Conservation (phyloP, 2,888 invertebrate genomes). For the Synergus laeviventris region DNA sequence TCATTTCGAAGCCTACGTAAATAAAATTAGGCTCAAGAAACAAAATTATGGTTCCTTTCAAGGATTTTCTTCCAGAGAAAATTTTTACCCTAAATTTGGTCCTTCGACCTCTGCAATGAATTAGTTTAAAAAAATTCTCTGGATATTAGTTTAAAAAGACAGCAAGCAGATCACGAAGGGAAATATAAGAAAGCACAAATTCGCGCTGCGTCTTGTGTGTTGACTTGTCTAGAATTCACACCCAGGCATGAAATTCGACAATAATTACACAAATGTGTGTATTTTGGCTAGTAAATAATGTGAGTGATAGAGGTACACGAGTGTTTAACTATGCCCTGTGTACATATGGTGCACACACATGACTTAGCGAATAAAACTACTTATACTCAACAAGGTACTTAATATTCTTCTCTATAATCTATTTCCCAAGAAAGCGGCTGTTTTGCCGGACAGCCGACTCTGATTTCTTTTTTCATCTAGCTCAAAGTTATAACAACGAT, state of each 20-base stretch:
- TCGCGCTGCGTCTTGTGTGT: constrained; percentile 45
- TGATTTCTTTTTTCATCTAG: constrained; percentile 62
- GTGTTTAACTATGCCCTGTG: constrained; percentile 48
- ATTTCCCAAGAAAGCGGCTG: constrained; percentile 10
- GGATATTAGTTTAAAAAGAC: constrained; percentile 2
- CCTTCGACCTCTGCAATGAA: background rate
- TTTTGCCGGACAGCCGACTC: constrained; percentile 34
- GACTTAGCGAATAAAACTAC: constrained; percentile 69
- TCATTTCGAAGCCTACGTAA: background rate
- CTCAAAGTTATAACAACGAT: constrained; percentile 70
- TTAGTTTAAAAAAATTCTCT: constrained; percentile 9
- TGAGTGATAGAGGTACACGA: constrained; percentile 59
- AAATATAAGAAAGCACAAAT: constrained; percentile 49
- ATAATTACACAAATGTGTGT: constrained; percentile 47
- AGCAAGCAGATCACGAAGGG: constrained; percentile 52
- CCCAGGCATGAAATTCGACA: constrained; percentile 35
- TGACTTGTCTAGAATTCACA: constrained; percentile 41
- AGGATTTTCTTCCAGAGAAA: constrained; percentile 1
- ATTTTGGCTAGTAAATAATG: constrained; percentile 51
- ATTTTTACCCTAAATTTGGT: background rate
- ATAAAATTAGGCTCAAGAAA: background rate
- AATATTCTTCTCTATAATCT: constrained; percentile 59
- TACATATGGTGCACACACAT: constrained; percentile 39
- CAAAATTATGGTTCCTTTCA: background rate
- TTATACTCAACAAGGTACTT: constrained; percentile 75